A percentile compares a stretch with the other conserved stretches of the same genome.
Conservation (phyloP, 2,113 vertebrate species). For the Aythya baeri region DNA sequence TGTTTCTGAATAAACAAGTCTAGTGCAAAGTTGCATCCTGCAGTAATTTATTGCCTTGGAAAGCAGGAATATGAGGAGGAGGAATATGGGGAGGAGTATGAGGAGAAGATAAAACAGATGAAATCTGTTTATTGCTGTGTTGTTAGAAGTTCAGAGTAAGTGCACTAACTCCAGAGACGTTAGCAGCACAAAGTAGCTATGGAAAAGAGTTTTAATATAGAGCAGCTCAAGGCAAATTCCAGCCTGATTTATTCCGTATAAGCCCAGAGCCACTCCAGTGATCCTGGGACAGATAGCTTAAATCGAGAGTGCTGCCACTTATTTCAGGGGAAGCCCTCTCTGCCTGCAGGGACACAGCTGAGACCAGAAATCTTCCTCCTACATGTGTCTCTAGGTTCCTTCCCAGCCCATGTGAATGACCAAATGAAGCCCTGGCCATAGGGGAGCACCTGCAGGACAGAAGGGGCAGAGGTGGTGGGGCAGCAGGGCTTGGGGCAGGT, state of each 20-base stretch:
- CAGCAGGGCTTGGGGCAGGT: not conserved
- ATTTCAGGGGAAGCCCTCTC: not conserved
- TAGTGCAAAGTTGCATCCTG: not conserved
- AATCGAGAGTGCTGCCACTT: not conserved
- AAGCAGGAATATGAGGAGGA: not conserved
- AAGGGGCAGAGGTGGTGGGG: not conserved
- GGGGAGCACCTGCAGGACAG: not conserved
- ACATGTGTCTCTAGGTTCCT: not conserved
- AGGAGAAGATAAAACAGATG: not conserved
- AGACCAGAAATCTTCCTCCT: not conserved
- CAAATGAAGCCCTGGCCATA: not conserved
- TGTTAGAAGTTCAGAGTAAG: not conserved
- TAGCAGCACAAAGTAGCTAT: not conserved
- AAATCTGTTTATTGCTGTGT: not conserved
- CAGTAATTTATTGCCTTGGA: slow-evolving; percentile 38
- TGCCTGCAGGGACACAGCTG: not conserved
- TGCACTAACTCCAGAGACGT: rapidly evolving
- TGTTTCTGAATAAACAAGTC: not conserved
- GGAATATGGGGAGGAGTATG: not conserved
- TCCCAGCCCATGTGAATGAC: not conserved
- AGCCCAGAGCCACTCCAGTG: not conserved
- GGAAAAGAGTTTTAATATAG: not conserved
- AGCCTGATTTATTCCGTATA: not conserved
- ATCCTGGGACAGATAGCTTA: not conserved
- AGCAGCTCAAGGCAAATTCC: not conserved